Percentiles rank a stretch among this genome's conserved stretches.
Conservation (phyloP, 2,113 vertebrate species). For the Colius striatus region DNA sequence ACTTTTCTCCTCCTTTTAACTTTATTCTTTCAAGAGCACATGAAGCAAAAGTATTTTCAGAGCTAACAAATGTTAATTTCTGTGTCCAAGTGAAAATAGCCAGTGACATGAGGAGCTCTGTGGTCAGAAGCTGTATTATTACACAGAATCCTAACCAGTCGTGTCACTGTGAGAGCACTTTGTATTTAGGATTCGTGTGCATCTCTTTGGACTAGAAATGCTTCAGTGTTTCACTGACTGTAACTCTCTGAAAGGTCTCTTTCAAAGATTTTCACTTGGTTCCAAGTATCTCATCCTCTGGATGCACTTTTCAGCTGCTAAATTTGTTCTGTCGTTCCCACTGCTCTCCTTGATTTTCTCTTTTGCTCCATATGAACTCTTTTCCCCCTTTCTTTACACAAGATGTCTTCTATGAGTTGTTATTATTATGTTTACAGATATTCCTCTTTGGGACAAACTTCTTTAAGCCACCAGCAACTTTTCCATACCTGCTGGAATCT, state of each 20-base stretch:
- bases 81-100: not conserved
- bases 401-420: not conserved
- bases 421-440: conserved; percentile 2
- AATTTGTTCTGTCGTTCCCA: not conserved
- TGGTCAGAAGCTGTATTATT: not conserved
- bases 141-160: not conserved
- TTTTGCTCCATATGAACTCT: not conserved
- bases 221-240: not conserved
- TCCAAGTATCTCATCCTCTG: not conserved
- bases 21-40: not conserved
- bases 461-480: not conserved
- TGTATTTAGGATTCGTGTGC: not conserved
- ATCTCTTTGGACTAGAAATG: not conserved
- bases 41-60: not conserved
- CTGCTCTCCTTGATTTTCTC: not conserved
- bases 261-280: not conserved
- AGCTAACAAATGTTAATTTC: not conserved
- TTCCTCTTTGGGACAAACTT: not conserved
- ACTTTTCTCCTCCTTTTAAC: not conserved
- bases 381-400: not conserved
- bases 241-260: not conserved
- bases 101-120: not conserved
- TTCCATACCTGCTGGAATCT: not conserved
- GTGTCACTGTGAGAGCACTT: not conserved
- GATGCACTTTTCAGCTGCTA: not conserved